Evolutionary conservation across 2,113 vertebrate genomes (phyloP), one percentile per base, ranked within the genome.

Genomic region (Syrmaticus mikado): DNA sequence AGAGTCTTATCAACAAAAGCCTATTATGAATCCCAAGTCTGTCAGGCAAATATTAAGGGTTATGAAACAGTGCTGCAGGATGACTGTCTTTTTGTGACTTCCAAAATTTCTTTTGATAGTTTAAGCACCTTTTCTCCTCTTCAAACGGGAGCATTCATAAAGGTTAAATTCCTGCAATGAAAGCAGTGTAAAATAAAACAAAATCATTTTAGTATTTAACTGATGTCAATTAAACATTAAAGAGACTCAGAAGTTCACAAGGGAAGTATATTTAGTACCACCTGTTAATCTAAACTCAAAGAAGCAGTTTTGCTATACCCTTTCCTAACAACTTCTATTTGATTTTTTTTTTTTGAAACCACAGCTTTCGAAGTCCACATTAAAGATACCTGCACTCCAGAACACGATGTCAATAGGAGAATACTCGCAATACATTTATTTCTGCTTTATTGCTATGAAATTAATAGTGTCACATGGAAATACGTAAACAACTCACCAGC

Each of bases 1-100:
- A 28, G 28, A 89, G 48, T 89, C 81, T 91, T 92, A 92, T 92
- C 87, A 91, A n/a, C 87, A 94, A 91, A 93, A 94, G 53, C 67
- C 71, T 82, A 89, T 93, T 95, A 92, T 46, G 58, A 93, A 89
- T 80, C 32, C 30, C 14, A 55, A 46, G 41, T 92, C 38, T 94
- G 84, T 85, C 89, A 94, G 82, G 21, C 0, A 0, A 85, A 87
- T 91, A 91, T 91, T 87, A 92, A 92, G 66, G 93, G 82, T 70
- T 89, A 92, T 80, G 87, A 89, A 92, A 84, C 24, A 60, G 24
- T 41, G 21, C 46, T 89, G 14, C 13, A 34, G 14, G 27, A 80
- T 82, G 28, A 79, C 48, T 82, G n/a, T 18, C 21, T 58, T 66
- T 62, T 58, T 73, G 17, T 73, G 53, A 72, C 27, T 53, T 79